Base-by-base conservation (phyloP, 2,797 vertebrate species). In the Scleropages formosus region DNA sequence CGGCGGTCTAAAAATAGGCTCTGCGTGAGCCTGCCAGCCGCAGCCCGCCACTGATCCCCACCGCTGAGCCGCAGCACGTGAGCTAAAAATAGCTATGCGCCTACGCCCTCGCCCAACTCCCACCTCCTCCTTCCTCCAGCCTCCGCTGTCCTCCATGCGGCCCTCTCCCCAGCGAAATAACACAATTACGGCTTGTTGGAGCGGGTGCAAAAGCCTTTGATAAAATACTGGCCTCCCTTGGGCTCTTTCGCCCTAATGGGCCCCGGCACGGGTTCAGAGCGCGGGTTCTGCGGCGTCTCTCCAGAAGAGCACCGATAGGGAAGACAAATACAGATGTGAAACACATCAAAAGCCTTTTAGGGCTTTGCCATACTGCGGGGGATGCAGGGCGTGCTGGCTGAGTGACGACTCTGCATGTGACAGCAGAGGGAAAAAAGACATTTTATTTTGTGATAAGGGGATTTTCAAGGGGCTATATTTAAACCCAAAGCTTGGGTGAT, bases 1-100 rank as follows among this genome's bases (percentile, higher is more conserved):
- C 87, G 81, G 84, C 86, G 84, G 85, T 87, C 90, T 92, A 91
- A 90, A 90, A 91, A 91, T 92, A 92, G 86, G 77, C 69, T 75
- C 82, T 80, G 87, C 87, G 84, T 85, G 83, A 44, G 75, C 84
- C 86, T 83, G 85, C 88, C 87, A 87, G 86, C 83, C 81, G 78
- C 83, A 39, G 64, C 81, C 83, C 79, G 83, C 82, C 69, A 39
- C 82, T 82, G 84, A 83, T 87, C 82, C 80, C 72, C 79, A 71
- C 86, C 82, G 83, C 83, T 80, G 84, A 88, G 87, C 87, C 81
- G 68, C 75, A 61, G 89, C 90, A 90, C 87, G 88, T 89, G 89
- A 88, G 87, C 89, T 92, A 92, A 90, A 91, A 90, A 91, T 92
- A 91, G 82, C 83, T 78, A 46, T 72, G 31, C 77, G 67, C 66